These are phyloP conservation scores for Homarus americanus DNA, from an alignment of 1,140 invertebrate species.

Conservation along the genomic window DNA sequence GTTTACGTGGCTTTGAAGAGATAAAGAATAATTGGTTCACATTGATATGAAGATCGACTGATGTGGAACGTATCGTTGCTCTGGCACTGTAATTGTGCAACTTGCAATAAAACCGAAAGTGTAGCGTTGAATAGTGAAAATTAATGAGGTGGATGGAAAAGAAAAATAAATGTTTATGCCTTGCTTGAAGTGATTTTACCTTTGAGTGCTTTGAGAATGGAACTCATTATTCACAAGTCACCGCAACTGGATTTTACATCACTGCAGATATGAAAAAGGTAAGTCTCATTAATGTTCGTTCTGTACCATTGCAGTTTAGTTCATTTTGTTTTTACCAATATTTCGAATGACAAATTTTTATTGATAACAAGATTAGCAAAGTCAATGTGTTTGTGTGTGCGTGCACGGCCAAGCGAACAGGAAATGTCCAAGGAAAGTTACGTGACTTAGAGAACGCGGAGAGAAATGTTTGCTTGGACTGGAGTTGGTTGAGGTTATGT, in stretches of 20 bases:
- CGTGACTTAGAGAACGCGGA: no score
- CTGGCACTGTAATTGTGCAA: constrained; percentile 1
- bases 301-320: neutral
- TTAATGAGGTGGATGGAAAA: neutral
- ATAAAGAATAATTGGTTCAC: neutral
- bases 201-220: neutral
- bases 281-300: neutral
- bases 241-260: neutral
- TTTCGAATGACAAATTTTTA: no score
- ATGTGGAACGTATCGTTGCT: constrained; percentile 10
- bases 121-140: neutral
- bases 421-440: no score
- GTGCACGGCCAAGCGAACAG: no score
- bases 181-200: neutral
- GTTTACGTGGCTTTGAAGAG: neutral
- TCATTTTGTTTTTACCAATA: no score
- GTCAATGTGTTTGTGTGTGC: no score
- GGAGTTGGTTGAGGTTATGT: no score
- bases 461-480: no score
- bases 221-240: constrained; percentile 8
- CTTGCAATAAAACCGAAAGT: constrained; percentile 2
- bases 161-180: neutral
- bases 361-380: no score
- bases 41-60: neutral
- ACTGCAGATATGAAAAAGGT: neutral